Percentiles rank a stretch among this genome's conserved stretches.
Conservation (phyloP, 2,888 invertebrate genomes). For the Eucera pruinosa region DNA sequence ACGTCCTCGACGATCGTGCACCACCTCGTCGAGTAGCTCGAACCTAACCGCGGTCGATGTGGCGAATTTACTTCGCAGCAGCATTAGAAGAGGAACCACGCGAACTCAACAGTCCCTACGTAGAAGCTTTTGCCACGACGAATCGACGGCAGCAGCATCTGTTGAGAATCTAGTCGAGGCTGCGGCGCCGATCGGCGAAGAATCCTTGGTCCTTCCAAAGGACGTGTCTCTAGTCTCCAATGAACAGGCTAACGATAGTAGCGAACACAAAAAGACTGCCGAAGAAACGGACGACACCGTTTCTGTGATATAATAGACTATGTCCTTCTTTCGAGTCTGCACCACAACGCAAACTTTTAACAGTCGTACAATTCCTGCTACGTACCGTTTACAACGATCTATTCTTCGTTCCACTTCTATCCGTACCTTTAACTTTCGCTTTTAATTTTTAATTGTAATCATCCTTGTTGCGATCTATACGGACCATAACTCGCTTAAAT, state of each 20-base stretch:
- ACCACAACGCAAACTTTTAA: not conserved
- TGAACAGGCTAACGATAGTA: conserved; percentile 66
- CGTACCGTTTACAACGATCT: conserved; percentile 8
- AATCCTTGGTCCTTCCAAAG: conserved; percentile 76
- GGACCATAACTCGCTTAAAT: no score
- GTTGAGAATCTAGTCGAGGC: conserved; percentile 82
- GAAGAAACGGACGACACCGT: conserved; percentile 79
- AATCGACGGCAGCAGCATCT: conserved; percentile 75
- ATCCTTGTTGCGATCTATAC: not conserved
- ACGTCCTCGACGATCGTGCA: conserved; percentile 59
- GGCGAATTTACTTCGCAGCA: conserved; percentile 86
- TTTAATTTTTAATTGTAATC: not conserved
- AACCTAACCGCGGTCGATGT: conserved; percentile 86
- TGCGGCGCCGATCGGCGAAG: conserved; percentile 82
- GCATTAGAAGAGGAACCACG: conserved; percentile 85
- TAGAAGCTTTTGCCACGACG: conserved; percentile 74
- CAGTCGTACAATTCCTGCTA: conserved; percentile 20
- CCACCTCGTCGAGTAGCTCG: conserved; percentile 71
- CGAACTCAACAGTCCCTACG: conserved; percentile 79
- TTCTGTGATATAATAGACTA: conserved; percentile 84
- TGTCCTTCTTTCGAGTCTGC: conserved; percentile 6
- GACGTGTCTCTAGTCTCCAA: conserved; percentile 77
- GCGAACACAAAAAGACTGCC: conserved; percentile 82
- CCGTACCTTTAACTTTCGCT: not conserved
- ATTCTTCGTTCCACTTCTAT: conserved; percentile 2